These are phyloP conservation scores for Chloroclysta siterata DNA, from an alignment of 2,888 invertebrate species.

Conservation along the genomic window DNA sequence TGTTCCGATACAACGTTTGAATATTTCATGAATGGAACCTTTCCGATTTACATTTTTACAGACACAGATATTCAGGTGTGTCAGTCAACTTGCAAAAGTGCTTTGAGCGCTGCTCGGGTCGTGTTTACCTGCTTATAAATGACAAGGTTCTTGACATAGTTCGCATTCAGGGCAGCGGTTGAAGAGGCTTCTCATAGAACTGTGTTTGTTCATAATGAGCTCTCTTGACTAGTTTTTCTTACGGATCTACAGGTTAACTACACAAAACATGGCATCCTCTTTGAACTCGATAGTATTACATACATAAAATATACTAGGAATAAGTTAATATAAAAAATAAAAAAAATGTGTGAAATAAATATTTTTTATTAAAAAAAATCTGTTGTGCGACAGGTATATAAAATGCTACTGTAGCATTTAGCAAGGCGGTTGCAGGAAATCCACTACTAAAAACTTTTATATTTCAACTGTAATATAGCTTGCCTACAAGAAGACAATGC, in stretches of 20 bases:
- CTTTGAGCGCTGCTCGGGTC: conserved; percentile 31
- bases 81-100: conserved; percentile 36
- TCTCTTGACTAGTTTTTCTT: conserved; percentile 14
- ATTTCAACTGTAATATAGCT: too few species aligned
- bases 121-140: conserved; percentile 44
- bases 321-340: too few species aligned
- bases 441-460: too few species aligned
- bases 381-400: too few species aligned
- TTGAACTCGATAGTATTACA: neutral
- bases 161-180: conserved; percentile 39
- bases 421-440: too few species aligned
- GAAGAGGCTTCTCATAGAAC: conserved; percentile 33
- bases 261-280: neutral
- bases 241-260: neutral
- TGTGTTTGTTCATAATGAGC: conserved; percentile 27
- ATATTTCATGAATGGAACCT: conserved; percentile 43
- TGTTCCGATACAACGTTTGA: conserved; percentile 39
- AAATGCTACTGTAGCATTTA: too few species aligned
- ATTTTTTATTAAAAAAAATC: too few species aligned
- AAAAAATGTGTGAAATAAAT: too few species aligned
- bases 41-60: conserved; percentile 42
- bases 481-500: too few species aligned
- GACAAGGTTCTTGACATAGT: conserved; percentile 43
- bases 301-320: too few species aligned
- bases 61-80: conserved; percentile 38